Evolutionary conservation across 2,113 vertebrate genomes (phyloP).

Genomic region (Ceratotherium simum): DNA sequence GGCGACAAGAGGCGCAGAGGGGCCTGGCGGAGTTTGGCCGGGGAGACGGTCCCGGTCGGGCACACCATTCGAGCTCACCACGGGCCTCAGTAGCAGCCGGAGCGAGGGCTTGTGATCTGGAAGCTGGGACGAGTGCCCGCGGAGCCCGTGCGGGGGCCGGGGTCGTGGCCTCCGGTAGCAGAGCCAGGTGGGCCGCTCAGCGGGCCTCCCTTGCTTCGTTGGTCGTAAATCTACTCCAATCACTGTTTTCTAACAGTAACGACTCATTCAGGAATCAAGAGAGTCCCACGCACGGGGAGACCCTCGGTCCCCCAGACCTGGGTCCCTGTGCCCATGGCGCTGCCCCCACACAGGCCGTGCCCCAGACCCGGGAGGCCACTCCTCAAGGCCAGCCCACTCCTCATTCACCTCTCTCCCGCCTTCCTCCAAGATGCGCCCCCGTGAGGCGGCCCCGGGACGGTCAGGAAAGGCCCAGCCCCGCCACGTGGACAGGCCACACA

Average conservation of each 20-base stretch:
- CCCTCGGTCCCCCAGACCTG: rapidly evolving
- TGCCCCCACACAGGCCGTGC: too few species aligned
- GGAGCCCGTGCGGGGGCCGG: rapidly evolving
- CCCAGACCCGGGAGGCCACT: not conserved
- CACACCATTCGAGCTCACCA: rapidly evolving
- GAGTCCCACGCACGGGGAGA: rapidly evolving
- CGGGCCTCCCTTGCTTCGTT: not conserved
- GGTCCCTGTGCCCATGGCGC: too few species aligned
- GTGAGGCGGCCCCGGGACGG: rapidly evolving
- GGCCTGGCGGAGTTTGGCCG: too few species aligned
- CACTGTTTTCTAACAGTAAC: rapidly evolving
- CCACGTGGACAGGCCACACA: rapidly evolving
- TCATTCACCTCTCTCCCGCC: not conserved
- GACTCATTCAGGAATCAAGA: not conserved
- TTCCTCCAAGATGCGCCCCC: too few species aligned
- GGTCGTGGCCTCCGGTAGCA: rapidly evolving
- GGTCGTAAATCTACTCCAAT: too few species aligned
- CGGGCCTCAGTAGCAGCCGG: rapidly evolving
- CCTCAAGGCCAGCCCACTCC: rapidly evolving
- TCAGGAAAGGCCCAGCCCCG: not conserved
- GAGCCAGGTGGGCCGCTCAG: not conserved
- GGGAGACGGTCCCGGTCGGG: not conserved
- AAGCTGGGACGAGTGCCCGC: rapidly evolving
- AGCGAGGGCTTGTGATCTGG: rapidly evolving
- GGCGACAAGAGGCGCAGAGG: too few species aligned